These are phyloP conservation scores for Pangasius krempfi DNA, from an alignment of 2,797 vertebrate genomes.

Conservation along the genomic window DNA sequence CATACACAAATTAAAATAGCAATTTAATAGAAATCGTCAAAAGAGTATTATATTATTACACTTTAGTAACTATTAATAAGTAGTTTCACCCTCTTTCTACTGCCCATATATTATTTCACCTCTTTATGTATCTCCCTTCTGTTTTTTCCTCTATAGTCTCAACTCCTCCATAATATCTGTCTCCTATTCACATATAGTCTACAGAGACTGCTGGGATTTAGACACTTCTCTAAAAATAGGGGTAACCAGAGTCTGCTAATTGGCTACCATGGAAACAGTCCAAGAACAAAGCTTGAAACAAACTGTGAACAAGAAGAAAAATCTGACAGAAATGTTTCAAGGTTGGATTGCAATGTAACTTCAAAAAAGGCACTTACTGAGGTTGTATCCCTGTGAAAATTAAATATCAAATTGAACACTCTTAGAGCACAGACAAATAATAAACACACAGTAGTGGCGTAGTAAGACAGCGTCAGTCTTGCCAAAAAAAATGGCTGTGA, in stretches of 20 bases:
- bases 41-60: background rate
- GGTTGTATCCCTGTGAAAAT: background rate
- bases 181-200: conserved; percentile 40
- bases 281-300: conserved; percentile 55
- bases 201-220: conserved; percentile 48
- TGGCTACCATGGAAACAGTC: conserved; percentile 71
- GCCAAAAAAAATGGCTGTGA: background rate
- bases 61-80: background rate
- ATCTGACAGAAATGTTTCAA: conserved; percentile 32
- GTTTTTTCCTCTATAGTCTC: conserved; percentile 17
- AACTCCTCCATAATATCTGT: conserved; percentile 25
- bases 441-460: background rate
- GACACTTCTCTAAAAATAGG: conserved; percentile 58
- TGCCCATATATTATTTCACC: background rate
- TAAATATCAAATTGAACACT: background rate
- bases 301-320: conserved; percentile 44
- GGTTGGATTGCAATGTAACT: conserved; percentile 2
- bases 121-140: background rate
- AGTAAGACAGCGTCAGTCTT: background rate
- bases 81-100: conserved; percentile 1
- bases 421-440: background rate
- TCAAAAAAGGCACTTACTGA: background rate
- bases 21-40: background rate
- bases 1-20: background rate
- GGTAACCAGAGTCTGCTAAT: conserved; percentile 62